phyloP scores from a whole-genome alignment of 1,140 invertebrate genomes.

The Homarus americanus region DNA sequence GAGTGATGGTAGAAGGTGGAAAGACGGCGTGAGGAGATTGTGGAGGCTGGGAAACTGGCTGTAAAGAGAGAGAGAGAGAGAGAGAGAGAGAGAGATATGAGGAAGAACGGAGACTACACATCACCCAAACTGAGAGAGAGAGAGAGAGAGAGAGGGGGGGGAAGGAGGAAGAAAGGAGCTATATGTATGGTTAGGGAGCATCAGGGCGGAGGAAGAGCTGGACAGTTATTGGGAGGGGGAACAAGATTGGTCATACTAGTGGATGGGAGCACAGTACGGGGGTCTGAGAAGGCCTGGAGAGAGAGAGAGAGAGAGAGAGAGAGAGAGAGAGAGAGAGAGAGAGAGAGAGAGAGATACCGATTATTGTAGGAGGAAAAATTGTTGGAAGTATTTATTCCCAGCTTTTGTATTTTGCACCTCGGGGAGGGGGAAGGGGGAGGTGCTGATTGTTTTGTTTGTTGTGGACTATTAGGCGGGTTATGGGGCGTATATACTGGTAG shows the following conservation, averaged over 20 bases:
- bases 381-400: not conserved
- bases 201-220: not conserved
- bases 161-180: not conserved
- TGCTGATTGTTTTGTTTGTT: not conserved
- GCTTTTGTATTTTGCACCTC: not conserved
- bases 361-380: not conserved
- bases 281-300: not conserved
- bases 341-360: no score
- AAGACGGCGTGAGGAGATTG: no score
- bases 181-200: not conserved
- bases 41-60: no score
- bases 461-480: not conserved
- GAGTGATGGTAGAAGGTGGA: no score
- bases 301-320: no score
- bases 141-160: not conserved
- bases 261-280: not conserved
- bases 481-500: not conserved
- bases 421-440: not conserved
- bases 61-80: no score
- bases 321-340: no score
- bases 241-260: not conserved
- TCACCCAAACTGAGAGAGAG: not conserved
- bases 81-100: no score
- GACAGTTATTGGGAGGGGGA: conserved; percentile 12
- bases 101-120: not conserved